These are phyloP conservation scores for Tryphoninae sp. DNA, from an alignment of 2,888 invertebrate species.

Conservation along the genomic window DNA sequence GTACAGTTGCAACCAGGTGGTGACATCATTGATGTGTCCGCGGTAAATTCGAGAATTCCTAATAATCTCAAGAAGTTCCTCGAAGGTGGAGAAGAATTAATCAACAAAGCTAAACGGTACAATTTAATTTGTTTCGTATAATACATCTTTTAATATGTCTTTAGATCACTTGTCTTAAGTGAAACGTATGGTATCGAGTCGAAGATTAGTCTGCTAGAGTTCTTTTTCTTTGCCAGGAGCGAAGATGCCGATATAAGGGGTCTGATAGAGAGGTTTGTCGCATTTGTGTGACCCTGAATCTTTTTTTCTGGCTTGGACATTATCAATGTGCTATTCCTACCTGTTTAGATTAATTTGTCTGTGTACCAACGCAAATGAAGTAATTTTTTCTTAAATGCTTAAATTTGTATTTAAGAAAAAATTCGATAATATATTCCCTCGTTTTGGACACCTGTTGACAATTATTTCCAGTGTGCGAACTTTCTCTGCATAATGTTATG, in stretches of 20 bases:
- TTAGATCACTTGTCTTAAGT: background rate
- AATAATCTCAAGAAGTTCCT: conserved; percentile 84
- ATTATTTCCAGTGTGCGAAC: background rate
- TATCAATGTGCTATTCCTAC: background rate
- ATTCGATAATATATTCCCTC: too few species aligned
- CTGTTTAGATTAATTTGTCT: too few species aligned
- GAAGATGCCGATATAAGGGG: conserved; percentile 73
- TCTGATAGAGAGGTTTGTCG: conserved; percentile 76
- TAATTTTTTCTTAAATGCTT: too few species aligned
- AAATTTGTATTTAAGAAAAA: too few species aligned
- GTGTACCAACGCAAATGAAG: too few species aligned
- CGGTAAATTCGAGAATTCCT: conserved; percentile 83
- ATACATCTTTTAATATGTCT: background rate
- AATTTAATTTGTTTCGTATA: conserved; percentile 18
- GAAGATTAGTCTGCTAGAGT: conserved; percentile 42
- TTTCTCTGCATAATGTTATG: background rate
- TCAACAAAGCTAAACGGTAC: conserved; percentile 84
- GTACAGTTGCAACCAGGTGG: conserved; percentile 85
- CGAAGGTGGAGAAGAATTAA: conserved; percentile 80
- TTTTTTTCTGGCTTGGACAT: conserved; percentile 7
- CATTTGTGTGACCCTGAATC: conserved; percentile 31
- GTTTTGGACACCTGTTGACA: too few species aligned
- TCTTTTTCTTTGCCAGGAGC: conserved; percentile 70
- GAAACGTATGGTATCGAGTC: background rate
- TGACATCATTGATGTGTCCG: conserved; percentile 86